A percentile compares a stretch with the other conserved stretches of the same genome.
Evolutionary conservation across 2,888 invertebrate genomes (phyloP).

Genomic region (Tuta absoluta): DNA sequence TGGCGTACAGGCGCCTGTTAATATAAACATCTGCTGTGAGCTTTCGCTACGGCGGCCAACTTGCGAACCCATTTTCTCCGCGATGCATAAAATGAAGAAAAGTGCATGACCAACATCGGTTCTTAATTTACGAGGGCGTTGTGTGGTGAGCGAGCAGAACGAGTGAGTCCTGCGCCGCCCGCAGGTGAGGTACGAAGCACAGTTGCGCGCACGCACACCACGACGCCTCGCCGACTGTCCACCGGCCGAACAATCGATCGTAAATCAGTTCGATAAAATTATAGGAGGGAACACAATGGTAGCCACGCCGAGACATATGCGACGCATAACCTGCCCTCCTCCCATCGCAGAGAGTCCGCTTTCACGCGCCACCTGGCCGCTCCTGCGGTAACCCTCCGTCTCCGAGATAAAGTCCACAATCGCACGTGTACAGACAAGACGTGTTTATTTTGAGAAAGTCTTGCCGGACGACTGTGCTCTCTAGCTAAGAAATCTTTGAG

Average conservation of each 20-base stretch:
- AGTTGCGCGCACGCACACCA: slow-evolving; percentile 67
- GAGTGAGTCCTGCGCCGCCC: slow-evolving; percentile 69
- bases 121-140: slow-evolving; percentile 76
- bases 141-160: slow-evolving; percentile 45
- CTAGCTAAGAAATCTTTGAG: slow-evolving; percentile 51
- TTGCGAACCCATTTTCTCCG: slow-evolving; percentile 40
- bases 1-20: slow-evolving; percentile 49
- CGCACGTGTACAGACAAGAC: slow-evolving; percentile 77
- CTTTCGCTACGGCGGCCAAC: slow-evolving; percentile 17
- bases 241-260: slow-evolving; percentile 79
- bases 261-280: slow-evolving; percentile 82
- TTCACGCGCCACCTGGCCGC: slow-evolving; percentile 64
- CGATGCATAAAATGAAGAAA: slow-evolving; percentile 65
- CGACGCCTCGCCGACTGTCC: slow-evolving; percentile 69
- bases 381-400: slow-evolving; percentile 64
- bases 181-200: slow-evolving; percentile 67
- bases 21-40: slow-evolving; percentile 58
- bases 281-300: slow-evolving; percentile 81
- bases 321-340: slow-evolving; percentile 67
- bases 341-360: slow-evolving; percentile 68
- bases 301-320: slow-evolving; percentile 65
- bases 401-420: slow-evolving; percentile 78
- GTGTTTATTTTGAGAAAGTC: slow-evolving; percentile 76
- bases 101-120: slow-evolving; percentile 65
- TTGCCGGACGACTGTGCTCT: slow-evolving; percentile 55